A percentile compares a stretch with the other conserved stretches of the same genome.
Evolutionary conservation across 2,888 invertebrate genomes (phyloP).

Genomic region (Panopea generosa): DNA sequence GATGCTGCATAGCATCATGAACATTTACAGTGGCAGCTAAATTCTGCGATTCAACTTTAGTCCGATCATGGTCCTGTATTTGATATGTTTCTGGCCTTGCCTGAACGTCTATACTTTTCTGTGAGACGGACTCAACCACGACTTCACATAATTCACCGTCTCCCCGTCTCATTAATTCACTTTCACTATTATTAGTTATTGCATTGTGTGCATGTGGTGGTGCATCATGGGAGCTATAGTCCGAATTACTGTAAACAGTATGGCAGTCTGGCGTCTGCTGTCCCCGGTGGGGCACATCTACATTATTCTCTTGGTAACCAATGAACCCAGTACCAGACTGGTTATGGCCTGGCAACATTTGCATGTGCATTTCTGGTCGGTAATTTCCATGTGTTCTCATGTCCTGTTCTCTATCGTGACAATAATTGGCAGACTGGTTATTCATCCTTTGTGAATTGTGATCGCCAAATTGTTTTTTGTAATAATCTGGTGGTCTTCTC

Average conservation of each 20-base stretch:
- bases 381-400: not conserved
- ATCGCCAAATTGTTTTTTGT: slow-evolving; percentile 18
- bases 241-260: too few relatives aligned
- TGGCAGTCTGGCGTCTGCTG: too few relatives aligned
- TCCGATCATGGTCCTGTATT: slow-evolving; percentile 62
- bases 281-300: not conserved
- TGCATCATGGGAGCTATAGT: too few relatives aligned
- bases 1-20: too few relatives aligned
- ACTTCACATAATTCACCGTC: slow-evolving; percentile 31
- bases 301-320: not conserved
- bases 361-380: not conserved
- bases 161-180: slow-evolving; percentile 1
- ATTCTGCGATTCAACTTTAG: slow-evolving; percentile 13
- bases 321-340: not conserved
- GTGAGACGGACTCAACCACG: slow-evolving; percentile 13
- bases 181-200: not conserved
- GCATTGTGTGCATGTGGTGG: too few relatives aligned
- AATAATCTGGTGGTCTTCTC: slow-evolving; percentile 71
- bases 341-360: slow-evolving; percentile 15
- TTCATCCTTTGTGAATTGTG: not conserved
- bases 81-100: slow-evolving; percentile 52
- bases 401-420: too few relatives aligned
- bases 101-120: slow-evolving; percentile 31
- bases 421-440: slow-evolving; percentile 1
- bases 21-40: too few relatives aligned